Evolutionary conservation across 2,113 vertebrate genomes (phyloP).

Genomic region (Engystomops pustulosus): DNA sequence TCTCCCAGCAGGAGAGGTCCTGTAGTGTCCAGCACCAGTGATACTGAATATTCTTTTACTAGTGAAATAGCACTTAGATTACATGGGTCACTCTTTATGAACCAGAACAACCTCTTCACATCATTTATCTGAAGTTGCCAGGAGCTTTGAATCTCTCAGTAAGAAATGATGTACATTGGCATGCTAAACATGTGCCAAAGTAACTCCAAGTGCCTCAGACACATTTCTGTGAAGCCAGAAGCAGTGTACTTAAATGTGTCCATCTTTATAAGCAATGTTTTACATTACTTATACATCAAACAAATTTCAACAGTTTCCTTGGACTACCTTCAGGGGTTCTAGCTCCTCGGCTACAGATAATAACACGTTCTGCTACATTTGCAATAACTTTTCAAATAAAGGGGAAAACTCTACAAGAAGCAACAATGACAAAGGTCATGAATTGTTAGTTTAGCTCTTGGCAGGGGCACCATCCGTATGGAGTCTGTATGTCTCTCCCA

Average conservation of each 20-base stretch:
- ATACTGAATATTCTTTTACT: not conserved
- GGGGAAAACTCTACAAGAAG: not conserved
- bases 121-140: not conserved
- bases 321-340: not conserved
- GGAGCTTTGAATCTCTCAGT: not conserved
- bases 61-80: not conserved
- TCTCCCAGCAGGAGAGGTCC: not conserved
- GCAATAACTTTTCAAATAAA: not conserved
- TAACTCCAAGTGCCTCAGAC: not conserved
- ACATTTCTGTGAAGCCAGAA: not conserved
- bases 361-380: not conserved
- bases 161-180: not conserved
- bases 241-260: not conserved
- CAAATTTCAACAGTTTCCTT: not conserved
- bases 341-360: not conserved
- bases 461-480: not conserved
- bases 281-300: not conserved
- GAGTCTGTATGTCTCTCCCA: not conserved
- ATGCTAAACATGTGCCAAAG: not conserved
- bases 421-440: not conserved
- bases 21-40: not conserved
- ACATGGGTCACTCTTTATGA: not conserved
- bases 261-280: not conserved
- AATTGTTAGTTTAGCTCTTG: not conserved
- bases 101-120: not conserved